Percentiles rank a stretch among this genome's conserved stretches.
phyloP scores from a whole-genome alignment of 2,888 invertebrate genomes.

The Epsilonema sp. region DNA sequence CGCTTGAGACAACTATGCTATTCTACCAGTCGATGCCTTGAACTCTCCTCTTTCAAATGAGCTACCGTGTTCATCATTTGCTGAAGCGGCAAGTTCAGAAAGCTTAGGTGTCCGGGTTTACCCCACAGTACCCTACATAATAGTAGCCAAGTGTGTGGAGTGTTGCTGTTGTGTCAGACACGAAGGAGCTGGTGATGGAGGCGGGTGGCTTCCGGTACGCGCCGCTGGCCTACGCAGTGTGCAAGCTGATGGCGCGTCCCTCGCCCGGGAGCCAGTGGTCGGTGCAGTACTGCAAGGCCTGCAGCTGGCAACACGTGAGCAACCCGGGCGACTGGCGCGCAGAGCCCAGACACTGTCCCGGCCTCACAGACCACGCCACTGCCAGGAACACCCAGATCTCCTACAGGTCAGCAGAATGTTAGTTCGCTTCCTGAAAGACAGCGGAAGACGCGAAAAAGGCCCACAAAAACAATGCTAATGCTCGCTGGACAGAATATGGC shows the following conservation, averaged over 20 bases:
- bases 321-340: background rate
- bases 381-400: background rate
- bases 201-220: conserved; percentile 39
- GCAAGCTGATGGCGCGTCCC: conserved; percentile 54
- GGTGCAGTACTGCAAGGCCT: background rate
- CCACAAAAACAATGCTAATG: too few species aligned
- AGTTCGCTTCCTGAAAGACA: too few species aligned
- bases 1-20: too few species aligned
- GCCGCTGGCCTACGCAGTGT: conserved; percentile 53
- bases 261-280: conserved; percentile 23
- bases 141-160: too few species aligned
- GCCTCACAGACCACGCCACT: background rate
- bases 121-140: too few species aligned
- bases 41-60: too few species aligned
- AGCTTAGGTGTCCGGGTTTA: too few species aligned
- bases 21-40: too few species aligned
- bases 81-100: too few species aligned
- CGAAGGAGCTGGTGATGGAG: background rate
- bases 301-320: conserved; percentile 6
- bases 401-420: background rate
- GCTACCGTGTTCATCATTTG: too few species aligned
- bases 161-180: conserved; percentile 12
- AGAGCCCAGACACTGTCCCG: background rate
- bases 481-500: too few species aligned
- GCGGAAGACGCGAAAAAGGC: too few species aligned